Evolutionary conservation across 2,113 vertebrate genomes (phyloP).

Genomic region (Phylloscopus whistleri): DNA sequence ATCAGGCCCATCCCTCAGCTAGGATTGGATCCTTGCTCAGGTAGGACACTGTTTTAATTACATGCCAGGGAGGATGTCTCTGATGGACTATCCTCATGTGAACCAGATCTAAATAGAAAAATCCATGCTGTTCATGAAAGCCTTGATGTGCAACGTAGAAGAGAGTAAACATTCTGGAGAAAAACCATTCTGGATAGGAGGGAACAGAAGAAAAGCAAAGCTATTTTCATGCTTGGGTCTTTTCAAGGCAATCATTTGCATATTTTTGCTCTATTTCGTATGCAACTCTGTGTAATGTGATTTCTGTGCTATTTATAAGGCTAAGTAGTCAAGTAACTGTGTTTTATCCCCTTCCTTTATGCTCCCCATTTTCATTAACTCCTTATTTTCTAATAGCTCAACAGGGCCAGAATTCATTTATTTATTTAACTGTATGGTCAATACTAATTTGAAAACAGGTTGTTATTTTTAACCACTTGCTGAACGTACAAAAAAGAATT

Average conservation of each 20-base stretch:
- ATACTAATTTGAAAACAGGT: not conserved
- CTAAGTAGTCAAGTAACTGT: not conserved
- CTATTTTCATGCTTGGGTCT: not conserved
- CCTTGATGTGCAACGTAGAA: not conserved
- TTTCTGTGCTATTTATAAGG: constrained; percentile 3
- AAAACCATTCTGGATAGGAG: not conserved
- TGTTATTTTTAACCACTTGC: not conserved
- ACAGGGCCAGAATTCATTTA: not conserved
- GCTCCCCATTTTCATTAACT: not conserved
- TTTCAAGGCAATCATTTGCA: not conserved
- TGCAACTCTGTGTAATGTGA: not conserved
- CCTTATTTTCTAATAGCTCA: not conserved
- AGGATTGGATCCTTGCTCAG: not conserved
- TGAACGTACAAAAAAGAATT: not conserved
- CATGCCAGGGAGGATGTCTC: constrained; percentile 18
- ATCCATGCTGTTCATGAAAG: not conserved
- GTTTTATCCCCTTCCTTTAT: not conserved
- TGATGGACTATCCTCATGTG: constrained; percentile 14
- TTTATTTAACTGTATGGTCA: not conserved
- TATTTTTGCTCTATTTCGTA: not conserved
- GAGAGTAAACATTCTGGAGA: not conserved
- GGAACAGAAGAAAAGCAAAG: not conserved
- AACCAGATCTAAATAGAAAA: not conserved
- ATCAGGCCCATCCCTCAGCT: not conserved
- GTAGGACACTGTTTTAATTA: not conserved